These are phyloP conservation scores for Scaptomyza tumidula DNA, from an alignment of 2,888 invertebrate genomes.

Conservation along the genomic window DNA sequence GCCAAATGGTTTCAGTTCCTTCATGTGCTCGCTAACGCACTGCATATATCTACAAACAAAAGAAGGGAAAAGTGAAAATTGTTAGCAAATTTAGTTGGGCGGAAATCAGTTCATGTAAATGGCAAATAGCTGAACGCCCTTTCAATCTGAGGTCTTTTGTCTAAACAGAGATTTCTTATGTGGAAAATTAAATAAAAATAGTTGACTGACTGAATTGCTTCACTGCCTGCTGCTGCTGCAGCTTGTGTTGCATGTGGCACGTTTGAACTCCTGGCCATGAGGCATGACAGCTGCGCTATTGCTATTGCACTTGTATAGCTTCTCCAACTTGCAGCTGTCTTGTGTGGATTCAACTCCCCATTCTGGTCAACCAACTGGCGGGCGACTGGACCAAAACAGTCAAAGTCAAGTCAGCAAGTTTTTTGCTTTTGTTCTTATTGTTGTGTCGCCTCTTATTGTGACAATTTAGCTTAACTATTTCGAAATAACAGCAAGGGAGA, in stretches of 20 bases:
- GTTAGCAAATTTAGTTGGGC: conserved; percentile 42
- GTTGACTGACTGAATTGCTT: conserved; percentile 33
- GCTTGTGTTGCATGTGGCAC: conserved; percentile 46
- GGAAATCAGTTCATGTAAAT: conserved; percentile 67
- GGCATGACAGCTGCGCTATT: conserved; percentile 47
- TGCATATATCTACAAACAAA: conserved; percentile 88
- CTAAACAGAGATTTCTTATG: conserved; percentile 45
- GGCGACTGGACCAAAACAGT: conserved; percentile 8
- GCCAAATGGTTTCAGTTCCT: conserved; percentile 96
- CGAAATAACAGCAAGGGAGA: conserved; percentile 39
- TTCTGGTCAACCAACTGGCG: conserved; percentile 27
- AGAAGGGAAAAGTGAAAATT: conserved; percentile 12
- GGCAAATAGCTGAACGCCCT: conserved; percentile 50
- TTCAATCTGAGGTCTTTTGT: conserved; percentile 10
- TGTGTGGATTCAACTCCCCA: background rate
- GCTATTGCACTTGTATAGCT: conserved; percentile 76
- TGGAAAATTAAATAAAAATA: conserved; percentile 67
- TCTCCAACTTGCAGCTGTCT: conserved; percentile 43
- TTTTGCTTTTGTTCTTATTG: background rate
- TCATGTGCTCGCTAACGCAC: conserved; percentile 96
- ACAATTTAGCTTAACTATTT: conserved; percentile 44
- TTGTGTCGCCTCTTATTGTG: conserved; percentile 8
- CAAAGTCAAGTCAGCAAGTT: conserved; percentile 6
- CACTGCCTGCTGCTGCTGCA: conserved; percentile 32
- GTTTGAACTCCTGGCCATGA: conserved; percentile 45